Evolutionary conservation across 2,113 vertebrate genomes (phyloP), one percentile per base, ranked within the genome.

Genomic region (Rostratula benghalensis): DNA sequence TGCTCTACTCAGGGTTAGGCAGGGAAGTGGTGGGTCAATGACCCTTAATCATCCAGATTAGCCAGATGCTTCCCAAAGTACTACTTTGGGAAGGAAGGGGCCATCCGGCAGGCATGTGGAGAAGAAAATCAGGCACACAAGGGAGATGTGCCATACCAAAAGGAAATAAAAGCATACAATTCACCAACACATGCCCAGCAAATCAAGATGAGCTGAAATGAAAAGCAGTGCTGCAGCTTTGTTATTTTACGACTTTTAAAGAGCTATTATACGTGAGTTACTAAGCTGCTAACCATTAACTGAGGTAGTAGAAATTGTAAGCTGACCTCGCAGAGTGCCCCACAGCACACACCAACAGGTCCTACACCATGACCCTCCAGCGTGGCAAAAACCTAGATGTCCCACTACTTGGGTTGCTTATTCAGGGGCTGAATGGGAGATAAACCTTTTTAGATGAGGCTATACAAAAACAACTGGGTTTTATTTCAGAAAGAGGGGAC

Each of bases 1-100:
- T 10, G 2, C 27, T 18, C 41, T 20, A 31, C 10, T 7, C 0
- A 1, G 28, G 10, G 17, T 69, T 43, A 76, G 64, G 43, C 3
- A 51, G 57, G 20, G 54, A 59, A 83, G 35, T 4, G 33, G 75
- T 33, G 25, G 2, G 6, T 7, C 1, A 2, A 54, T 33, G 35
- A 50, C 28, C 18, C 56, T 43, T 25, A 33, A 50, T 43, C 10
- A 63, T 33, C 46, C 46, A 60, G 6, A 39, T 65, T 57, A 33
- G 27, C 53, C 48, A 79, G 43, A 64, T 3, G 10, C 11, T 61
- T 45, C 43, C n/a, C 33, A 53, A 43, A 10, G 17, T 71, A 61
- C 1, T 11, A 11, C 19, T 30, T 16, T 31, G 61, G 24, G 48
- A 87, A 45, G 48, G 22, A 89, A n/a, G 10, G 18, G 30, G 23